Conservation (phyloP, 2,797 vertebrate species). For the Oophaga sylvatica region DNA sequence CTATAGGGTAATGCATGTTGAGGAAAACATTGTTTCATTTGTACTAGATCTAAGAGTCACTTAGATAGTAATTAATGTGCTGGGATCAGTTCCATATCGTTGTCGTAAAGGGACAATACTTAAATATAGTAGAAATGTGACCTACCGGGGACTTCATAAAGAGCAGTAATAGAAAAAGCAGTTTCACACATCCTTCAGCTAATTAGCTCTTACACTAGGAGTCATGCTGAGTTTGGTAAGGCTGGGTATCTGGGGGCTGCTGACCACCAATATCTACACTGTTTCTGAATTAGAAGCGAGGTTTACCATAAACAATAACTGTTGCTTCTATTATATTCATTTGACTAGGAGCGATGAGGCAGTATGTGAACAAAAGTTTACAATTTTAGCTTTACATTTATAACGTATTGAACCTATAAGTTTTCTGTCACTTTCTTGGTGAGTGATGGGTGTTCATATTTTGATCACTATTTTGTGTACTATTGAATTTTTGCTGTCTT, state of each 20-base stretch:
- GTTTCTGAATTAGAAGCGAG: not conserved
- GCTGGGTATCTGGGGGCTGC: no score
- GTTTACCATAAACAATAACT: not conserved
- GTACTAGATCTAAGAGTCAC: conserved; percentile 36
- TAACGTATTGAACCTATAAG: not conserved
- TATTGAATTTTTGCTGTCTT: not conserved
- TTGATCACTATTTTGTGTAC: conserved; percentile 34
- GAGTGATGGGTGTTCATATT: not conserved
- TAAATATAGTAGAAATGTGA: not conserved
- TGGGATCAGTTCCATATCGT: not conserved
- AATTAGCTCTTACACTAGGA: not conserved
- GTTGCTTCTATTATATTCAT: not conserved
- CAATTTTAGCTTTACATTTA: not conserved
- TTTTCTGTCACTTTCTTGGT: conserved; percentile 32
- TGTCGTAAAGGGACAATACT: not conserved
- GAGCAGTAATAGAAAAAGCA: not conserved
- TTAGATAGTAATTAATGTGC: not conserved
- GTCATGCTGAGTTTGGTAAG: no score
- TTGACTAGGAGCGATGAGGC: not conserved
- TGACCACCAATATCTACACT: not conserved
- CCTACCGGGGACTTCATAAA: not conserved
- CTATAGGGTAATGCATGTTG: not conserved
- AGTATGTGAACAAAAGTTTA: not conserved
- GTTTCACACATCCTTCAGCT: not conserved
- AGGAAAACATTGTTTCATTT: conserved; percentile 49